Evolutionary conservation across 2,888 invertebrate genomes (phyloP), one percentile per base, ranked within the genome.

Genomic region (Drosophila acutilabella): DNA sequence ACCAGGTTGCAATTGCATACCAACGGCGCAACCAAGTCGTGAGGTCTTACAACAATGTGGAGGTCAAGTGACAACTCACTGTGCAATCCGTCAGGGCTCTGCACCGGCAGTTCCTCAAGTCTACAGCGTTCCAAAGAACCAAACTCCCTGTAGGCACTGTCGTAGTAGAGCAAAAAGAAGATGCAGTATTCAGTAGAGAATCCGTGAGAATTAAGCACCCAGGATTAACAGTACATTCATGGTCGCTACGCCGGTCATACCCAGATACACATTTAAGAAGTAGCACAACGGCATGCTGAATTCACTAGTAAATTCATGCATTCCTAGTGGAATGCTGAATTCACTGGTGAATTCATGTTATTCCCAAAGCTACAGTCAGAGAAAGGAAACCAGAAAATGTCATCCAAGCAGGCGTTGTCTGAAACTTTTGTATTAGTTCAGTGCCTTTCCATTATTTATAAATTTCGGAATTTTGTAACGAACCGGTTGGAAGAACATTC

Each of bases 161-260:
- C 53, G 16, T 16, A 5, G 16, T 0, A 71, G 23, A 5, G 23
- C 36, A 3, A 81, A 26, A n/a, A 54, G 38, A 6, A 16, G 41
- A 2, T 74, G 74, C 30, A 40, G 13, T n/a, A 74, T 74, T 16
- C 74, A 74, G 38, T 74, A 57, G 30, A 36, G 6, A 30, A 30
- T 30, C 30, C 8, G 6, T 30, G 26, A 7, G 1, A 26, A 1
- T 26, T 26, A 6, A 4, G 26, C 26, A 26, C 0, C 26, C 26
- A 30, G 30, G 30, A 30, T 7, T 7, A 30, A 8, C 30, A 30
- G 26, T 2, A 26, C 6, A 7, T 26, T 26, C 7, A 7, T 26
- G 26, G 26, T 8, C 2, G 30, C 6, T 8, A 30, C 30, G 8
- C 8, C 7, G 30, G 30, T 30, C 8, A 7, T 8, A 30, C 8